These are phyloP conservation scores for Brachirus orientalis DNA, from an alignment of 2,113 vertebrate species.

Conservation along the genomic window DNA sequence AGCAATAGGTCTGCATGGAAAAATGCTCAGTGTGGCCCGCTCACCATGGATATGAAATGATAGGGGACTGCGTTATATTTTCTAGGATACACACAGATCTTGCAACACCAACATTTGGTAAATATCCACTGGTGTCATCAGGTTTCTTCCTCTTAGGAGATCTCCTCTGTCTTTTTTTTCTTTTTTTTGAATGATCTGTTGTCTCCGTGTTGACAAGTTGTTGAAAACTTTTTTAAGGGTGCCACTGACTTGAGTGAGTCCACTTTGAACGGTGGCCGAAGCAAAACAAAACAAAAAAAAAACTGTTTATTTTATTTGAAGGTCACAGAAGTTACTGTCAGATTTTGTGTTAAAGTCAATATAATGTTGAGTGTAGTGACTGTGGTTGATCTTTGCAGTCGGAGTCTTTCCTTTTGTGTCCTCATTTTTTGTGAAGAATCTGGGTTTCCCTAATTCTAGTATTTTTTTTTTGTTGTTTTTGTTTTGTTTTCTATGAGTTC, in stretches of 20 bases:
- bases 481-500: slow-evolving; percentile 17
- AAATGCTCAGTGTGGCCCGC: slow-evolving; percentile 10
- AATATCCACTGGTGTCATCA: slow-evolving; percentile 32
- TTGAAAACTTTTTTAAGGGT: slow-evolving; percentile 45
- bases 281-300: background rate
- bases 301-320: slow-evolving; percentile 47
- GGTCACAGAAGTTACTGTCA: slow-evolving; percentile 33
- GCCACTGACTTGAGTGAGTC: slow-evolving; percentile 46
- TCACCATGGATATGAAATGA: slow-evolving; percentile 19
- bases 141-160: slow-evolving; percentile 23
- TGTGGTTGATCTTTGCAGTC: slow-evolving; percentile 74
- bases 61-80: slow-evolving; percentile 6
- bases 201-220: slow-evolving; percentile 18
- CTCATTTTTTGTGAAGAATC: slow-evolving; percentile 72
- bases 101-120: slow-evolving; percentile 5
- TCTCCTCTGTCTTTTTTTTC: slow-evolving; percentile 30
- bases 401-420: slow-evolving; percentile 76
- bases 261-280: slow-evolving; percentile 21
- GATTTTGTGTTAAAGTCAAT: slow-evolving; percentile 33
- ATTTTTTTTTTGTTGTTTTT: background rate
- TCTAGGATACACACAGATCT: slow-evolving; percentile 1
- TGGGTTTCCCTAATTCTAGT: slow-evolving; percentile 56
- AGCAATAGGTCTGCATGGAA: slow-evolving; percentile 28
- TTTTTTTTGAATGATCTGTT: slow-evolving; percentile 24
- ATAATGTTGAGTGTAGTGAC: slow-evolving; percentile 37